These are phyloP conservation scores for Calameuta filiformis DNA, from an alignment of 2,888 invertebrate genomes.

Conservation along the genomic window DNA sequence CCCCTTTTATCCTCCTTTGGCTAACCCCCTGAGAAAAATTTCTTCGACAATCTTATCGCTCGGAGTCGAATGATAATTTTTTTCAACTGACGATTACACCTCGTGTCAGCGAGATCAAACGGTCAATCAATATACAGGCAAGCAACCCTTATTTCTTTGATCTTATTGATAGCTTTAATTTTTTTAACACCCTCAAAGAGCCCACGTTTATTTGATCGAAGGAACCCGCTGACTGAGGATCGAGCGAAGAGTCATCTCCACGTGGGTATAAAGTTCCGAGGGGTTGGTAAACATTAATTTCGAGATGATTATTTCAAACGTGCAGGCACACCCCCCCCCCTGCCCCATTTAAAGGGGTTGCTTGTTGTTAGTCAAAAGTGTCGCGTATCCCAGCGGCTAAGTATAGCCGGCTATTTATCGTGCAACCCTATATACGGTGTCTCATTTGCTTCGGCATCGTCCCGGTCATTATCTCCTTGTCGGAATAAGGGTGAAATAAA, in stretches of 20 bases:
- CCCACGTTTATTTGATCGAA: background rate
- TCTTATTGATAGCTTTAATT: background rate
- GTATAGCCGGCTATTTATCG: background rate
- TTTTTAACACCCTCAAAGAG: background rate
- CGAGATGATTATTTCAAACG: background rate
- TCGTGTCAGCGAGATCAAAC: too few species aligned
- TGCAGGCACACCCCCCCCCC: background rate
- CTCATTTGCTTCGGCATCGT: background rate
- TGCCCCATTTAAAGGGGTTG: conserved; percentile 1
- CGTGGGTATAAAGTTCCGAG: background rate
- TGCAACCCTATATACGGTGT: background rate
- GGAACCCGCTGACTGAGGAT: background rate
- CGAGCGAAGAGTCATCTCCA: background rate
- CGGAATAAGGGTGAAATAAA: background rate
- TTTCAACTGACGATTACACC: too few species aligned
- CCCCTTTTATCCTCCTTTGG: too few species aligned
- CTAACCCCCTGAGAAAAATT: too few species aligned
- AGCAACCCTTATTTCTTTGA: background rate
- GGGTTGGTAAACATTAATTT: background rate
- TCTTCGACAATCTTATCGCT: too few species aligned
- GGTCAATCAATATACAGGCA: background rate
- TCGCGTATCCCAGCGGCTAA: conserved; percentile 6
- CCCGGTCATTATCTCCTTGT: background rate
- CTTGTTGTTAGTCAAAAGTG: conserved; percentile 20
- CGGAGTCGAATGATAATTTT: too few species aligned